These are phyloP conservation scores for Aphidoletes aphidimyza DNA, from an alignment of 2,888 invertebrate species.

Conservation along the genomic window DNA sequence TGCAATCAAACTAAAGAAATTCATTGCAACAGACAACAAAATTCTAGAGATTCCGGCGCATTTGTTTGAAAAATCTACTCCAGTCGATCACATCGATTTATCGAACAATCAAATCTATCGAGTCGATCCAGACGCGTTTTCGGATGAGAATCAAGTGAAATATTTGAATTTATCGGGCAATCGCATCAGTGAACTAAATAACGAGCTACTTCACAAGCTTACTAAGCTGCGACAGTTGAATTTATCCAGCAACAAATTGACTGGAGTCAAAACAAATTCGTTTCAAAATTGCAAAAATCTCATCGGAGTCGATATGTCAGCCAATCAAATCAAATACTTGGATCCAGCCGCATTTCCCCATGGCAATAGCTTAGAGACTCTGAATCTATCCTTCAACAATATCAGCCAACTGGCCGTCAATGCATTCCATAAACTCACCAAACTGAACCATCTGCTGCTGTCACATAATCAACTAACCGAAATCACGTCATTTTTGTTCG, in stretches of 20 bases:
- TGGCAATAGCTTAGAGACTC: neutral
- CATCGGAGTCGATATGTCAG: neutral
- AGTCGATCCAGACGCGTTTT: neutral
- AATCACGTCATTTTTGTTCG: neutral
- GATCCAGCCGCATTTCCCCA: neutral
- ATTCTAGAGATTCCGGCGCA: neutral
- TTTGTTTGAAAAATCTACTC: neutral
- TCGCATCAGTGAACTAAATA: neutral
- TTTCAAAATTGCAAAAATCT: neutral
- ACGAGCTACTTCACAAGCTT: too few species aligned
- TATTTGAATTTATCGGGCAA: neutral
- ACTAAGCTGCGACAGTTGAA: too few species aligned
- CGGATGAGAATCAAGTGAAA: neutral
- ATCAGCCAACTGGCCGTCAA: neutral
- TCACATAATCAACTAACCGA: neutral
- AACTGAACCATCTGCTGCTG: neutral
- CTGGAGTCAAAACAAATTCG: neutral
- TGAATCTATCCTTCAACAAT: conserved; percentile 30
- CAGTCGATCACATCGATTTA: neutral
- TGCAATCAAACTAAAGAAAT: neutral
- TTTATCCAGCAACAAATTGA: too few species aligned
- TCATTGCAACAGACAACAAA: neutral
- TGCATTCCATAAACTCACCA: neutral
- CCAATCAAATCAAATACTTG: neutral
- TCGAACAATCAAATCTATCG: neutral